These are phyloP conservation scores for Nebria brevicollis DNA, from an alignment of 2,888 invertebrate genomes.

Conservation along the genomic window DNA sequence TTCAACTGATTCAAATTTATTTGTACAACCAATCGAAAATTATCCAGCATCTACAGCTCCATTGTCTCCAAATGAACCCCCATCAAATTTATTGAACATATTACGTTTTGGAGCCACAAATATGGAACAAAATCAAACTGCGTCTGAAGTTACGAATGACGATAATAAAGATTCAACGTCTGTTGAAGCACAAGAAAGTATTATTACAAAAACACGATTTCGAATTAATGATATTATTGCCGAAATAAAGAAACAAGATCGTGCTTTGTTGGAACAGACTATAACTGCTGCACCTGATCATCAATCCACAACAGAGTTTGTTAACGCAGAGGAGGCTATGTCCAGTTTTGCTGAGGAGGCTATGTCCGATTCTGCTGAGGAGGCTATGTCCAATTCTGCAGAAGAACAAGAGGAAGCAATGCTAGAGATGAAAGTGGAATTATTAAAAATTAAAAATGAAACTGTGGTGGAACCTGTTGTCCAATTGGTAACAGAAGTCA, in stretches of 20 bases:
- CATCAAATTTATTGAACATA: neutral
- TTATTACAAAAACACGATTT: constrained; percentile 45
- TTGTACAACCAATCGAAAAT: constrained; percentile 26
- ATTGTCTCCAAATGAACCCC: constrained; percentile 24
- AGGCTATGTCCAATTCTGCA: neutral
- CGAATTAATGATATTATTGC: constrained; percentile 29
- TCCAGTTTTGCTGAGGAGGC: too few species aligned
- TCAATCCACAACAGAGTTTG: neutral
- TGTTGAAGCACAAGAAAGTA: constrained; percentile 48
- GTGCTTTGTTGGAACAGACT: neutral
- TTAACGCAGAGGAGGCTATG: neutral
- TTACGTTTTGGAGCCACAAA: constrained; percentile 7
- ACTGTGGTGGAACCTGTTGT: neutral
- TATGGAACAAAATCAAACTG: constrained; percentile 5
- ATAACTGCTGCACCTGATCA: neutral
- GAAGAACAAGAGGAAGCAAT: neutral
- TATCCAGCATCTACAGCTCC: constrained; percentile 49
- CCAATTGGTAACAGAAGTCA: neutral
- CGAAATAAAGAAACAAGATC: neutral
- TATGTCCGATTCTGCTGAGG: too few species aligned
- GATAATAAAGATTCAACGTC: constrained; percentile 21
- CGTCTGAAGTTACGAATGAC: constrained; percentile 22
- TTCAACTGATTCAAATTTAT: constrained; percentile 34
- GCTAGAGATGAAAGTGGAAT: neutral
- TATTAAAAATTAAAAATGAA: neutral